Evolutionary conservation across 2,888 invertebrate species (phyloP), one percentile per base, ranked within the genome.

Genomic region (Temnothorax ravouxi): DNA sequence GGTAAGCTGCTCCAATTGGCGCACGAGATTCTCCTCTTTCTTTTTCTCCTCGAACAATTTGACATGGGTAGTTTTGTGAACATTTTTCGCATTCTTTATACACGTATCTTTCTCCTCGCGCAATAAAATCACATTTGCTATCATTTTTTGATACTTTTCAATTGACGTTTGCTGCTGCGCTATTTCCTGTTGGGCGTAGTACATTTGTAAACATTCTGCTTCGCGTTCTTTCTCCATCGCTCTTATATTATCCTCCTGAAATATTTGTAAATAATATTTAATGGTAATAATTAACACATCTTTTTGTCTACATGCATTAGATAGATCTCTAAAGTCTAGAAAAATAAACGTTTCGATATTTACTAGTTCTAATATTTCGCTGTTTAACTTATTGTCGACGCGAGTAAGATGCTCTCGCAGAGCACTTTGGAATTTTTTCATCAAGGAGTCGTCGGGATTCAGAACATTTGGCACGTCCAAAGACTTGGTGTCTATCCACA

Each of bases 371-470:
- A 95, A 93, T 75, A 97, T 96, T 93, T 98, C 97, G 83, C 96
- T 96, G 64, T 96, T 95, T 0, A 97, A 95, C 79, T 96, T 95
- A 29, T 96, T 95, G 91, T 97, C 96, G 86, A 97, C 97, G 77
- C 96, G 96, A 66, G 96, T 91, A 0, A 98, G 95, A 93, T 97
- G 97, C 56, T 96, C 95, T 89, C 96, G 96, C 2, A 98, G 95
- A 0, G 97, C 96, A 86, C 96, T 95, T 95, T 98, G 98, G 95
- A 98, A 98, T 90, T 96, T 96, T 90, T 96, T 95, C 96, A 98
- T 96, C 69, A 97, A 95, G 0, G 97, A 97, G 94, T 98, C 97
- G 77, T 97, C 96, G 0, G 97, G 96, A 84, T 97, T 96, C 86
- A 98, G 94, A 50, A 97, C 96, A 4, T 96, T 95, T 0, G 96